Base-by-base conservation (phyloP, 2,888 invertebrate species). In the Hoplodrina ambigua region DNA sequence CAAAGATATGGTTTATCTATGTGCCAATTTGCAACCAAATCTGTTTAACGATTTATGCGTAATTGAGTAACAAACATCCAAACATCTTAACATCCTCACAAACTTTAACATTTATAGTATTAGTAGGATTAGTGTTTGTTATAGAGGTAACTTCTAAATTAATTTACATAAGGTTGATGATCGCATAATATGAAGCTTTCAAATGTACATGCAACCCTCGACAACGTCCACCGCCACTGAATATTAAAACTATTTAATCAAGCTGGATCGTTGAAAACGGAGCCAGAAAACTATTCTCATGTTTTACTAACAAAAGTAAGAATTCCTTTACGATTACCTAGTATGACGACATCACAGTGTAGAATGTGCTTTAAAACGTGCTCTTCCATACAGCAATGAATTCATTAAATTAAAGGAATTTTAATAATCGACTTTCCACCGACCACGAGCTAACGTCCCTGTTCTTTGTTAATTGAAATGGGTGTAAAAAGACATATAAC, bases 271-370 rank as follows among this genome's bases (percentile, higher is more conserved):
- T 19, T 30, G 17, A 17, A 41, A 25, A 25, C 25, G 25, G 25
- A 25, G 57, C 19, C 33, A 25, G 13, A 33, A 53, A 64, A 55
- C 8, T 13, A 13, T 55, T 55, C 3, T 15, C 20, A 17, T 4
- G 5, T 46, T 46, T 46, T 46, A 17, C 46, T 46, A 46, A 46
- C 46, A 15, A 17, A 17, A 17, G 13, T 49, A 15, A 37, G 11
- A 64, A 68, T 64, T 54, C 25, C 25, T 59, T 25, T 10, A 37
- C n/a, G 13, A 50, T 56, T 44, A 37, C 6, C 41, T 17, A 33
- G 15, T 3, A 20, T 46, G 15, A 52, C 57, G 8, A 46, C n/a
- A 44, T 67, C 37, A 46, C 19, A 37, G 19, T 3, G 11, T 52
- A n/a, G 33, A 64, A 52, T 66, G 41, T 50, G 20, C 50, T 7